A percentile compares a stretch with the other conserved stretches of the same genome.
These are phyloP conservation scores for Zaprionus inermis DNA, from an alignment of 1,140 invertebrate genomes.

Conservation along the genomic window DNA sequence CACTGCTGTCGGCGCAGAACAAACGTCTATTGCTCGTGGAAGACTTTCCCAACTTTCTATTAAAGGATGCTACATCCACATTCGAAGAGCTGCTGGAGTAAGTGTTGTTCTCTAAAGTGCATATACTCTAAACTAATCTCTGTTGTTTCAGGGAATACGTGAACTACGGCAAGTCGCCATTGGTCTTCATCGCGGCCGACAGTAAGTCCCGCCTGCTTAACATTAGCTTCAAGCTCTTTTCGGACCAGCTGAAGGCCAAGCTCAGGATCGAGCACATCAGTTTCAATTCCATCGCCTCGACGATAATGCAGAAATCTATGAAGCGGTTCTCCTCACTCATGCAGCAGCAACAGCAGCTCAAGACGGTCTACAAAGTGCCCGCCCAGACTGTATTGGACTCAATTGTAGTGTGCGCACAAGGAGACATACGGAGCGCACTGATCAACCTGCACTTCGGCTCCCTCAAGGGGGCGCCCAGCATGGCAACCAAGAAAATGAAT, in stretches of 20 bases:
- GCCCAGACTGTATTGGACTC: conserved; percentile 87
- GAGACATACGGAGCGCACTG: conserved; percentile 89
- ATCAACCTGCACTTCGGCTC: conserved; percentile 90
- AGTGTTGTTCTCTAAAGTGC: conserved; percentile 56
- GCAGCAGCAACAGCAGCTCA: conserved; percentile 75
- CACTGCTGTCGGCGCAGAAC: conserved; percentile 85
- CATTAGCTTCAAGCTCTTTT: conserved; percentile 87
- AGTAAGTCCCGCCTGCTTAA: conserved; percentile 86
- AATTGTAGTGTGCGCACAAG: conserved; percentile 88
- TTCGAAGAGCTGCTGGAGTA: conserved; percentile 88
- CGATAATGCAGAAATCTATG: conserved; percentile 88
- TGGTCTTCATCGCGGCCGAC: conserved; percentile 90
- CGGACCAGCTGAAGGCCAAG: conserved; percentile 86
- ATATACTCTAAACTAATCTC: background rate
- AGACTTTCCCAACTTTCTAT: conserved; percentile 90
- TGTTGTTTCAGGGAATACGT: conserved; percentile 85
- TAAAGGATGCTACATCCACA: conserved; percentile 85
- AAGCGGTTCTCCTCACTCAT: conserved; percentile 87
- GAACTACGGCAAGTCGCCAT: conserved; percentile 87
- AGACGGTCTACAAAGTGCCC: conserved; percentile 85
- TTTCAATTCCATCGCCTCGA: conserved; percentile 88
- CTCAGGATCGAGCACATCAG: conserved; percentile 88
- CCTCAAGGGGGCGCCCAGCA: conserved; percentile 86
- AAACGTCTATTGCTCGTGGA: conserved; percentile 88
- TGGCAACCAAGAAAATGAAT: conserved; percentile 57